phyloP scores from a whole-genome alignment of 2,888 invertebrate species.

The Noctua janthina region DNA sequence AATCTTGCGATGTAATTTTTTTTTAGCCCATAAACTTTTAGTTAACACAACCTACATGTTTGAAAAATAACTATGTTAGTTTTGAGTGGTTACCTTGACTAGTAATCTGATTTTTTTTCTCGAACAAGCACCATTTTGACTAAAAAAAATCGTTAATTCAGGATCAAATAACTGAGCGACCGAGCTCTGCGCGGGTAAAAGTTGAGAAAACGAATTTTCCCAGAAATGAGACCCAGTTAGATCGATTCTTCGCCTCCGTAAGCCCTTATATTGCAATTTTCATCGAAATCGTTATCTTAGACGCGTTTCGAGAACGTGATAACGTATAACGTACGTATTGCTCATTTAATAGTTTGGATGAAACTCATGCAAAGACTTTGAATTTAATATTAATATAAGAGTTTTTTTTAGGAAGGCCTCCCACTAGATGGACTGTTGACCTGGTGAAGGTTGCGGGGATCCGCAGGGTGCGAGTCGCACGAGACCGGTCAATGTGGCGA shows the following conservation, averaged over 20 bases:
- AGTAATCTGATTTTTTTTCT: not conserved
- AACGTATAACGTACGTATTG: too few species aligned
- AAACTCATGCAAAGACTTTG: not conserved
- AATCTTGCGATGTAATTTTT: too few species aligned
- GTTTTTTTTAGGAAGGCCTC: not conserved
- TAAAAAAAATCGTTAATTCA: not conserved
- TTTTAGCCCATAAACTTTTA: too few species aligned
- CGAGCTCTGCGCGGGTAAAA: not conserved
- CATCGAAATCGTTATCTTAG: not conserved
- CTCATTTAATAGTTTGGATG: not conserved
- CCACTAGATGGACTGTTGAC: too few species aligned
- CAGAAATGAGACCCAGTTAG: not conserved
- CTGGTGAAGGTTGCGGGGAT: too few species aligned
- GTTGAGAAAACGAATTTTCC: not conserved
- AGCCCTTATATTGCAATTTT: not conserved
- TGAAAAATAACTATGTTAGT: not conserved
- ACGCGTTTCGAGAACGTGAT: too few species aligned
- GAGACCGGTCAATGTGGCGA: too few species aligned
- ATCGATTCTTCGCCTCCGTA: not conserved
- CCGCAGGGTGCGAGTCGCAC: too few species aligned
- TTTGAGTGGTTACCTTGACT: not conserved
- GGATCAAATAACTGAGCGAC: not conserved
- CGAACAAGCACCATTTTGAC: not conserved
- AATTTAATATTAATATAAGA: not conserved
- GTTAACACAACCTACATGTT: not conserved